Conservation (phyloP, 2,797 vertebrate species). For the Chrysocyon brachyurus region DNA sequence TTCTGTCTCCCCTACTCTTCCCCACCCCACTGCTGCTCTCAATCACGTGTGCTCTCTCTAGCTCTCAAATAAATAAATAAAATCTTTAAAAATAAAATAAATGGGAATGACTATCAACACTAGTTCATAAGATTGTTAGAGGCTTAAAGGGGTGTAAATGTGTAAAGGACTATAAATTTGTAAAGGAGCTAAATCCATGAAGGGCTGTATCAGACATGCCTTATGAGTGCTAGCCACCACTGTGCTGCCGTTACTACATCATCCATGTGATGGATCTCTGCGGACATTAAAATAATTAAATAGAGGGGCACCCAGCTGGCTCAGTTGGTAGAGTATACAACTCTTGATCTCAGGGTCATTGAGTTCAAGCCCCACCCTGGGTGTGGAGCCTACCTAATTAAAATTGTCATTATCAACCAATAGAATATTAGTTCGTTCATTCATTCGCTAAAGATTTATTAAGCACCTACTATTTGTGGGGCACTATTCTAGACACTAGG, state of each 20-base stretch:
- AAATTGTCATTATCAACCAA: neutral
- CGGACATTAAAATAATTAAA: neutral
- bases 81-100: neutral
- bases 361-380: too few species aligned
- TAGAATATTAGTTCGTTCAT: neutral
- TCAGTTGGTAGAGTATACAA: too few species aligned
- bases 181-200: neutral
- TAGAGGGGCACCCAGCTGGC: too few species aligned
- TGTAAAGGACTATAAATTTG: neutral
- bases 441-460: neutral
- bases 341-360: too few species aligned
- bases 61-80: neutral
- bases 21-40: too few species aligned
- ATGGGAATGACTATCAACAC: neutral
- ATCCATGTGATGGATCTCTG: neutral
- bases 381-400: too few species aligned
- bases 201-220: neutral
- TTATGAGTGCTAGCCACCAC: neutral
- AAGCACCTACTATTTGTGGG: neutral
- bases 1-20: too few species aligned
- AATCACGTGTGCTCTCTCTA: too few species aligned
- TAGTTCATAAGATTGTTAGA: neutral
- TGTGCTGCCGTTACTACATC: too few species aligned
- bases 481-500: neutral
- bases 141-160: neutral